Base-by-base conservation (phyloP, 2,888 invertebrate species). In the Stenoptilia bipunctidactyla region DNA sequence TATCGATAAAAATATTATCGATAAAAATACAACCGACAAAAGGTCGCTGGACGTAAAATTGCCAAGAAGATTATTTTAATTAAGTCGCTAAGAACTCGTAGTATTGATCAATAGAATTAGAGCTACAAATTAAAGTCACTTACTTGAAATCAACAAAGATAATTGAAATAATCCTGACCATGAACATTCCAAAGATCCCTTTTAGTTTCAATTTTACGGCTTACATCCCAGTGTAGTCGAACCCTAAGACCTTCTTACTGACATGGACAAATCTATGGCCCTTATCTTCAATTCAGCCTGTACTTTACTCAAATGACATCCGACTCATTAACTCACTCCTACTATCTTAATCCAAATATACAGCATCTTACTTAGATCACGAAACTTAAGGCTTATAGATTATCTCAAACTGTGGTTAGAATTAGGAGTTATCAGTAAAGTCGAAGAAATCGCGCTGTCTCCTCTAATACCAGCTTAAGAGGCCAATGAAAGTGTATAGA, bases 271-370 rank as follows among this genome's bases (percentile, higher is more conserved):
- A 82, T 80, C 79, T 74, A 67, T 65, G 59, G 65, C 61, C 69
- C 71, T 79, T 79, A 82, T 82, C 82, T 77, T 70, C 74, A 73
- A 80, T 82, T 77, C 76, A 63, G 61, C 66, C 65, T 69, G 62
- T 72, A 74, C 69, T 75, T 73, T 76, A 75, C 74, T 80, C 80
- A 66, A 80, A 80, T 82, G 74, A 82, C 79, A 82, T 82, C 80
- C 82, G 66, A 75, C 73, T 76, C 82, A 83, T 82, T 82, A 80
- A 82, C 73, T 67, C 62, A 66, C 70, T 73, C 70, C 66, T 69
- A 62, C 63, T 66, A 20, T 20, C 20, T 75, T 82, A 80, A 83
- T 82, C 73, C 74, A 82, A 82, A 82, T 70, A 80, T 79, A 82
- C 82, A 80, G 76, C 82, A 76, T 74, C 75, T 69, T 72, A 79